These are phyloP conservation scores for Chorisops tibialis DNA, from an alignment of 2,888 invertebrate genomes.

Conservation along the genomic window DNA sequence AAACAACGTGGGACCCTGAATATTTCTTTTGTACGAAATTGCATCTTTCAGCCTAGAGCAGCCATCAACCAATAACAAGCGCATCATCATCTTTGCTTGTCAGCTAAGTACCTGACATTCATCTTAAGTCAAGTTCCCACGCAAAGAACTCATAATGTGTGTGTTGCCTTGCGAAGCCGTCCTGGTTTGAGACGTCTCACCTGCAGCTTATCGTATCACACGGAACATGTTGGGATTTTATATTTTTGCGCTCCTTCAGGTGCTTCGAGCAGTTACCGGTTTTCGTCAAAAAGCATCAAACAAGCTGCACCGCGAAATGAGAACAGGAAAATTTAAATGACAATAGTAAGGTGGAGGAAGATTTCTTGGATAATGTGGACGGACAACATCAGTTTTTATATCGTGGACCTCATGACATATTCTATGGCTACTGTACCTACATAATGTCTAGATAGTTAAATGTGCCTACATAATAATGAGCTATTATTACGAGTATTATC, in stretches of 20 bases:
- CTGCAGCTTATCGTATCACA: neutral
- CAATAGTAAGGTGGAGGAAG: neutral
- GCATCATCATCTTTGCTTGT: conserved; percentile 4
- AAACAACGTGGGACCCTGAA: conserved; percentile 14
- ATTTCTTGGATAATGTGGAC: neutral
- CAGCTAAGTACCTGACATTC: conserved; percentile 12
- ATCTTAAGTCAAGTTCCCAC: neutral
- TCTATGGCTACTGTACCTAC: neutral
- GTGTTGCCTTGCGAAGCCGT: neutral
- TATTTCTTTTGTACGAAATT: too few species aligned
- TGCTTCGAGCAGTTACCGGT: too few species aligned
- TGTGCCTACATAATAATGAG: too few species aligned
- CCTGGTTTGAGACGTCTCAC: neutral
- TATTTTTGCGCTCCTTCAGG: neutral
- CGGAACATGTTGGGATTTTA: neutral
- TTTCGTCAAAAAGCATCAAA: too few species aligned
- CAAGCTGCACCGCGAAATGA: neutral
- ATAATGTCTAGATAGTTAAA: neutral
- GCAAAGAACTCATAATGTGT: neutral
- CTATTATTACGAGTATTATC: neutral
- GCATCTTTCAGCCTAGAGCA: too few species aligned
- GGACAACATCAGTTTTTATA: neutral
- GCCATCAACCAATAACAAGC: conserved; percentile 1
- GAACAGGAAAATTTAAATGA: neutral
- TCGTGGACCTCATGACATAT: neutral